A percentile compares a stretch with the other conserved stretches of the same genome.
Conservation (phyloP, 2,113 vertebrate species). For the Psephotus haematonotus region DNA sequence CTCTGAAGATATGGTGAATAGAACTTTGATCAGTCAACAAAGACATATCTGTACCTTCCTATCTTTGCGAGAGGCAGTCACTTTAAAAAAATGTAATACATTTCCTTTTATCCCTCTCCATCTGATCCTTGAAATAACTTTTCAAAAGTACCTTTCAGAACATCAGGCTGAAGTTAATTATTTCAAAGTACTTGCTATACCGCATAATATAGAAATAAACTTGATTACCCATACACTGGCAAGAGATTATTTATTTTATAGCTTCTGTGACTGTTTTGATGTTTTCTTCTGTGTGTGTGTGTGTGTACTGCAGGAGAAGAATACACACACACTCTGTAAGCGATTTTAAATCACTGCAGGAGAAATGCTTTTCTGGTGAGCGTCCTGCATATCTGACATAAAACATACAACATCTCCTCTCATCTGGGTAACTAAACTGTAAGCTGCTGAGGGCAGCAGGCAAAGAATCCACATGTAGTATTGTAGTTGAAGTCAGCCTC, state of each 20-base stretch:
- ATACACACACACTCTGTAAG: not conserved
- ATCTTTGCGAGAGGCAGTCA: not conserved
- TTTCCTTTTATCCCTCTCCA: not conserved
- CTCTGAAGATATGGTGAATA: not conserved
- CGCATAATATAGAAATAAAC: not conserved
- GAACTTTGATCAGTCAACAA: not conserved
- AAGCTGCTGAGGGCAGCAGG: not conserved
- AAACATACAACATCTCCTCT: not conserved
- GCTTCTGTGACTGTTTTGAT: not conserved
- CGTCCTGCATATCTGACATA: not conserved
- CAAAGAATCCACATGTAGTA: not conserved
- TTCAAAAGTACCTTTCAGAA: not conserved
- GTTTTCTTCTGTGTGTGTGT: not conserved
- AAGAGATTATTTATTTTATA: not conserved
- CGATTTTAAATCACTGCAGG: not conserved
- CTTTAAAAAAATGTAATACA: constrained; percentile 9
- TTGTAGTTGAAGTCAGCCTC: not conserved
- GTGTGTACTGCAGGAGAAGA: not conserved
- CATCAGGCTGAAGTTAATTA: not conserved
- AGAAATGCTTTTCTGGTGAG: not conserved
- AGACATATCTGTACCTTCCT: not conserved
- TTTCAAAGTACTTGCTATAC: not conserved
- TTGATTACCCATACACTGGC: not conserved
- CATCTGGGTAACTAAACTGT: not conserved
- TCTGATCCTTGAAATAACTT: constrained; percentile 17